These are phyloP conservation scores for Drosophila niveifrons DNA, from an alignment of 2,888 invertebrate species.

Conservation along the genomic window DNA sequence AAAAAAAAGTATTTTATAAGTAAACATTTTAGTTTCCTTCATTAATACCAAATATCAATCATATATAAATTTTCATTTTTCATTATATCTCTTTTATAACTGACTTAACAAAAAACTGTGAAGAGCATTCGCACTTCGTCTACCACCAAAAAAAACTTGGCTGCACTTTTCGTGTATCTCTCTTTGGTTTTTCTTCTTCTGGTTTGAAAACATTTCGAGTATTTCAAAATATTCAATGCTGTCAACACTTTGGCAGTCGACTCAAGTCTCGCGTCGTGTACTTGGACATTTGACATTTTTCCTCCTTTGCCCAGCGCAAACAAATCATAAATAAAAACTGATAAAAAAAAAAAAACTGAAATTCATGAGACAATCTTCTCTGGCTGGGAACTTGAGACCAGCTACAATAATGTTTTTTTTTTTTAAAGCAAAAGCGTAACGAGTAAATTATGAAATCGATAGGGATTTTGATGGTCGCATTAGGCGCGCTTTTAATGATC, in stretches of 20 bases:
- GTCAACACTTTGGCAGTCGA: slow-evolving; percentile 68
- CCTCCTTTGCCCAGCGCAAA: slow-evolving; percentile 39
- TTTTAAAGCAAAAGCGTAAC: slow-evolving; percentile 49
- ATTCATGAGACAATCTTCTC: slow-evolving; percentile 18
- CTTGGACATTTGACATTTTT: slow-evolving; percentile 59
- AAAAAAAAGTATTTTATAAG: no score
- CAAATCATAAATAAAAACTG: slow-evolving; percentile 51
- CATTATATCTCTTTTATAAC: no score
- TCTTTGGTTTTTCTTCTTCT: slow-evolving; percentile 11
- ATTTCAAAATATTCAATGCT: slow-evolving; percentile 42
- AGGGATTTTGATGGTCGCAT: slow-evolving; percentile 64
- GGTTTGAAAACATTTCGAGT: background rate
- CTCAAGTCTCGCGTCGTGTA: background rate
- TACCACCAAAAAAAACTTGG: no score
- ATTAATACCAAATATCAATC: no score
- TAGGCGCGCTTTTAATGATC: slow-evolving; percentile 42
- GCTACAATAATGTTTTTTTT: slow-evolving; percentile 38
- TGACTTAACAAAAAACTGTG: no score
- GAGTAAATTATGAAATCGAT: slow-evolving; percentile 57
- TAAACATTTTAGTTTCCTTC: no score
- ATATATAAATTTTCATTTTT: no score
- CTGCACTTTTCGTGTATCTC: slow-evolving; percentile 1
- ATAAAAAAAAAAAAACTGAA: slow-evolving; percentile 57
- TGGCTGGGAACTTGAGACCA: slow-evolving; percentile 37
- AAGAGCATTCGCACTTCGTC: slow-evolving; percentile 1